Evolutionary conservation across 2,888 invertebrate species (phyloP).

Genomic region (Dimorphilus gyrociliatus): DNA sequence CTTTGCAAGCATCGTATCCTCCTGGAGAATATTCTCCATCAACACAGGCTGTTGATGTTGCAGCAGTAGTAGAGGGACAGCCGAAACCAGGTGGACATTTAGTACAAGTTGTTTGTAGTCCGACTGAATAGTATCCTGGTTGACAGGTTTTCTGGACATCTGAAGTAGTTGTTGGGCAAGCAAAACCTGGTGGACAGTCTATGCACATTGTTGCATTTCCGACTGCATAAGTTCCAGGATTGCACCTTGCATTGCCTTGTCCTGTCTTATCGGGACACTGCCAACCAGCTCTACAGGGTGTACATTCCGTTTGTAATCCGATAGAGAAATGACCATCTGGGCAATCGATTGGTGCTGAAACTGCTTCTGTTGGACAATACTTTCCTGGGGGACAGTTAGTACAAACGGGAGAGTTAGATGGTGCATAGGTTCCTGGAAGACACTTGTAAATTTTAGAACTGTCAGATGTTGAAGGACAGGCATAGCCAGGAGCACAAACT

Average conservation of each 20-base stretch:
- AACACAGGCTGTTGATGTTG: conserved; percentile 15
- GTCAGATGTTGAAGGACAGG: conserved; percentile 13
- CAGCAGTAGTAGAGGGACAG: conserved; percentile 18
- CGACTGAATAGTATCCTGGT: conserved; percentile 19
- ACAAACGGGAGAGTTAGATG: conserved; percentile 10
- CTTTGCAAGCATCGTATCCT: conserved; percentile 17
- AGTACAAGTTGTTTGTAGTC: conserved; percentile 14
- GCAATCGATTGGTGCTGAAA: conserved; percentile 5
- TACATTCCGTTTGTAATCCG: conserved; percentile 19
- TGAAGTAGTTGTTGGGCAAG: neutral
- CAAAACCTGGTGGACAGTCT: conserved; percentile 5
- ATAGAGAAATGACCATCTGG: conserved; percentile 19
- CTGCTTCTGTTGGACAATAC: conserved; percentile 16
- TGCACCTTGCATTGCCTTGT: conserved; percentile 17
- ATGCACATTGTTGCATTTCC: conserved; percentile 4
- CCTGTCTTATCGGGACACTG: conserved; percentile 18
- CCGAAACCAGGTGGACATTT: conserved; percentile 21
- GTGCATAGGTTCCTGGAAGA: conserved; percentile 1
- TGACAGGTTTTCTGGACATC: conserved; percentile 14
- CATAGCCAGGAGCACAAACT: conserved; percentile 18
- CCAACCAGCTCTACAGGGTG: conserved; percentile 20
- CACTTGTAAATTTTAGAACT: conserved; percentile 3
- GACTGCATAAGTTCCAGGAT: conserved; percentile 14
- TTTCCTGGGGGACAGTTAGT: conserved; percentile 20
- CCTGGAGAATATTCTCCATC: conserved; percentile 20